A percentile compares a stretch with the other conserved stretches of the same genome.
Evolutionary conservation across 2,888 invertebrate species (phyloP).

Genomic region (Tetranychus truncatus): DNA sequence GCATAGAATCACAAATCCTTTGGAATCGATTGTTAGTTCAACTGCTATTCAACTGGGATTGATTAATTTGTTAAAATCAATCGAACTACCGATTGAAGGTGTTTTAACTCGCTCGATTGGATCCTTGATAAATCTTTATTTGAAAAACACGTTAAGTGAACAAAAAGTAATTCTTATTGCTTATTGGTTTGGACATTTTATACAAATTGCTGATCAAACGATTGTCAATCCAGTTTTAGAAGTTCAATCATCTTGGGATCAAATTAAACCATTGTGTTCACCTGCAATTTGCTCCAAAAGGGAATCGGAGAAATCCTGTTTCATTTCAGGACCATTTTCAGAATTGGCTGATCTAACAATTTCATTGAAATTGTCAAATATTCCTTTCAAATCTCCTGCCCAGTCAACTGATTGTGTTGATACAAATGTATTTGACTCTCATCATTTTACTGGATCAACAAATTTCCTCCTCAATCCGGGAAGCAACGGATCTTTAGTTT

Average conservation of each 20-base stretch:
- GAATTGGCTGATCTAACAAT: neutral
- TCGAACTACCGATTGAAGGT: neutral
- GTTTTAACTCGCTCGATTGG: neutral
- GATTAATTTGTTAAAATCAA: neutral
- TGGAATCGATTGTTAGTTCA: neutral
- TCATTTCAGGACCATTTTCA: neutral
- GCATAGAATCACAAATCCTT: neutral
- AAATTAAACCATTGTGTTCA: neutral
- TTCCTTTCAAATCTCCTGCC: neutral
- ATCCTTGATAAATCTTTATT: neutral
- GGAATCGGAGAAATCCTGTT: neutral
- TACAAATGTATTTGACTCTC: neutral
- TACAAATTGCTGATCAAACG: neutral
- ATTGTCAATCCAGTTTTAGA: neutral
- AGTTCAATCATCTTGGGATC: neutral
- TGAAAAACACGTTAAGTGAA: neutral
- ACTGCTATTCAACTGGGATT: neutral
- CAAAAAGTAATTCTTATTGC: neutral
- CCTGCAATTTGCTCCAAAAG: neutral
- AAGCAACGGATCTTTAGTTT: neutral
- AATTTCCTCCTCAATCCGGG: neutral
- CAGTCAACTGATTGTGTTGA: neutral
- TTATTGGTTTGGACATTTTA: neutral
- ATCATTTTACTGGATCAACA: neutral
- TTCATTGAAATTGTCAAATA: neutral